phyloP scores from a whole-genome alignment of 2,113 vertebrate genomes.

The Calyptomena viridis region DNA sequence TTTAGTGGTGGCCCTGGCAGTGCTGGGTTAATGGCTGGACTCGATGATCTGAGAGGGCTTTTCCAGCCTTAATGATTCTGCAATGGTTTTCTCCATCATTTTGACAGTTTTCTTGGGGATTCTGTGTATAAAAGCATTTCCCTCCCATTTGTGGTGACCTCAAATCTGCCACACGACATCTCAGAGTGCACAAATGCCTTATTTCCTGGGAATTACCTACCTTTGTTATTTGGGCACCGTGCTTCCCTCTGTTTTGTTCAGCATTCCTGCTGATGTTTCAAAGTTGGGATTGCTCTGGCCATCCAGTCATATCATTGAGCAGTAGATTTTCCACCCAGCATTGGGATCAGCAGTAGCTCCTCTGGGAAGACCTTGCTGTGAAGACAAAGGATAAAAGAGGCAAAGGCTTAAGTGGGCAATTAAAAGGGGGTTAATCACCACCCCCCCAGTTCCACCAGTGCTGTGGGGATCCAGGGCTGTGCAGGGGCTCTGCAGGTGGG shows the following conservation, averaged over 20 bases:
- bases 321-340: background rate
- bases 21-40: background rate
- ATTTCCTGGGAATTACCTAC: background rate
- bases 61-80: background rate
- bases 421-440: background rate
- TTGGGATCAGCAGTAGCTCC: background rate
- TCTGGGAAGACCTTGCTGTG: background rate
- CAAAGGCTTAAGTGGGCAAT: background rate
- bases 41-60: background rate
- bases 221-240: background rate
- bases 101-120: background rate
- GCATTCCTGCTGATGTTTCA: background rate
- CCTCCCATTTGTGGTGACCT: background rate
- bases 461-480: background rate
- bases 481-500: background rate
- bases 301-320: background rate
- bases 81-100: background rate
- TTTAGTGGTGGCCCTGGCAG: background rate
- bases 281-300: background rate
- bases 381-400: background rate
- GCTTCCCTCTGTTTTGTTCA: background rate
- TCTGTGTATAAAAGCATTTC: background rate
- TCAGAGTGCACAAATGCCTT: background rate
- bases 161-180: background rate
- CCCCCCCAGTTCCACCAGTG: background rate